Conservation (phyloP, 92 coral and sea anemone species). For the Micromussa lordhowensis region DNA sequence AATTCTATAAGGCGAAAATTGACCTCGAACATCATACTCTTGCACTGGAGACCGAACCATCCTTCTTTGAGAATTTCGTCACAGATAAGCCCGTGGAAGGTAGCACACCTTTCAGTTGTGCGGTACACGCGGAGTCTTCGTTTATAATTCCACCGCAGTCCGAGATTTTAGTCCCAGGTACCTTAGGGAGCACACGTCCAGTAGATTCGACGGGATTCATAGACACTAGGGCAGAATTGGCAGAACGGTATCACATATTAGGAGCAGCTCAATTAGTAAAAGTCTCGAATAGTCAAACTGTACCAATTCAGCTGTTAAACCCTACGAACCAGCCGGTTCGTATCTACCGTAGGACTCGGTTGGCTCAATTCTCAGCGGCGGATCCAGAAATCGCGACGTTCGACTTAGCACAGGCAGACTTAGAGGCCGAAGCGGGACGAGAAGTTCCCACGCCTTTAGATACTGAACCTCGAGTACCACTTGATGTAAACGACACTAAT, state of each 20-base stretch:
- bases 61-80: neutral
- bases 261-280: slow-evolving; percentile 53
- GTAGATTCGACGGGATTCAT: slow-evolving; percentile 21
- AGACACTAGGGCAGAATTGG: slow-evolving; percentile 16
- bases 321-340: slow-evolving; percentile 22
- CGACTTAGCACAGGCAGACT: neutral
- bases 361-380: neutral
- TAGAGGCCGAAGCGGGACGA: neutral
- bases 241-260: slow-evolving; percentile 41
- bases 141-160: slow-evolving; percentile 47
- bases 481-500: neutral
- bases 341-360: neutral
- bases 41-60: neutral
- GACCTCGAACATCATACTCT: slow-evolving; percentile 32
- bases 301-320: slow-evolving; percentile 32
- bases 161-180: slow-evolving; percentile 44
- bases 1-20: slow-evolving; percentile 49
- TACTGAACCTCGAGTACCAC: neutral
- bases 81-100: too few relatives aligned
- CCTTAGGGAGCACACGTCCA: neutral
- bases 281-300: neutral
- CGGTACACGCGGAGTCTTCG: slow-evolving; percentile 34
- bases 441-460: neutral
- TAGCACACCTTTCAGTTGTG: neutral
- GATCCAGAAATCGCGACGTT: slow-evolving; percentile 17